These are phyloP conservation scores for Psittacus erithacus DNA, from an alignment of 2,113 vertebrate species.

Conservation along the genomic window DNA sequence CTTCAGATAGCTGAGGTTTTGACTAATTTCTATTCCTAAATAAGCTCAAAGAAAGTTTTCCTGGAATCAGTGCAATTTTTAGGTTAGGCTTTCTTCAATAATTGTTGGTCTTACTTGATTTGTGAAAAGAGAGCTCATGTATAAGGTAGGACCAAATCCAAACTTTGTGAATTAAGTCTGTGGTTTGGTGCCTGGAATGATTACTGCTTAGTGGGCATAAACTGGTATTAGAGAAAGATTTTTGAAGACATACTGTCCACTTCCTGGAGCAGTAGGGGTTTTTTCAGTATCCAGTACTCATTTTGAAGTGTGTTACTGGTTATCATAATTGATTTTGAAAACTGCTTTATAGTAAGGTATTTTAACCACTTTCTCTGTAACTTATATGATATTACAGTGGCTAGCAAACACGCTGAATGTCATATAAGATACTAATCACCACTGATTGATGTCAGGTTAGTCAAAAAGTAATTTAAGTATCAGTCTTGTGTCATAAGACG, in stretches of 20 bases:
- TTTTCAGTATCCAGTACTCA: background rate
- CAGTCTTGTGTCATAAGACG: background rate
- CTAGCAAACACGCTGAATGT: background rate
- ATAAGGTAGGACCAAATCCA: background rate
- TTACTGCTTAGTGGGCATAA: background rate
- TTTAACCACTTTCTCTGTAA: background rate
- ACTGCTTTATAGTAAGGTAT: background rate
- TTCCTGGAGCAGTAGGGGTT: background rate
- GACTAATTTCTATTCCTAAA: background rate
- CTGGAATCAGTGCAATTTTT: background rate
- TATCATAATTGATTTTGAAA: background rate
- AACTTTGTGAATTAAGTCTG: background rate
- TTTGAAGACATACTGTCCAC: background rate
- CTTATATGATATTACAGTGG: background rate
- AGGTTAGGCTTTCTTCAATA: background rate
- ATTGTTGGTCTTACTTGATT: background rate
- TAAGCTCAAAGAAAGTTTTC: conserved; percentile 2
- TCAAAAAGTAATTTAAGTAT: background rate
- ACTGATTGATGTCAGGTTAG: background rate
- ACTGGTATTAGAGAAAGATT: background rate
- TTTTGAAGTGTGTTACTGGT: background rate
- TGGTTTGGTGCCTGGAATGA: background rate
- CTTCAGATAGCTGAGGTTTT: conserved; percentile 32
- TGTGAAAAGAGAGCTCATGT: background rate
- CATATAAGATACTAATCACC: background rate